Evolutionary conservation across 2,888 invertebrate genomes (phyloP), one percentile per base, ranked within the genome.

Genomic region (Eucera pruinosa): DNA sequence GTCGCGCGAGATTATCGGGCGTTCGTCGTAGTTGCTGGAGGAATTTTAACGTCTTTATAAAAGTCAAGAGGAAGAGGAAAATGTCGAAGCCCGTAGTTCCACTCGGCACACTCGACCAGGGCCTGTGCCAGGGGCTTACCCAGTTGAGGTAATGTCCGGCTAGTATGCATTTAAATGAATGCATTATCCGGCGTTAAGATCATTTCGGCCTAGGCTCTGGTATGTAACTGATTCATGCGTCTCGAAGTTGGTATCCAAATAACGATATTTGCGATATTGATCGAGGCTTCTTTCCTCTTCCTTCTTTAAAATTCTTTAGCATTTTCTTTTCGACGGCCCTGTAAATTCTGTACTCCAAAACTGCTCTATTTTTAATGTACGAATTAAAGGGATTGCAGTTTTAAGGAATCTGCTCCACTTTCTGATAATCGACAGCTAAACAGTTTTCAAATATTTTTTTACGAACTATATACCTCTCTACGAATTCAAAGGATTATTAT

Each of bases 141-240:
- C 52, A 55, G 66, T 77, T 87, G 84, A 87, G 83, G 77, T 85
- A 87, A 90, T 87, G 86, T 85, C 78, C 84, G 83, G 84, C 88
- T 87, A 90, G 90, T 89, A 91, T 91, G 91, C 91, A 91, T 91
- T 91, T 91, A 91, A 91, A 91, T 87, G 87, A 88, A 84, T 87
- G 86, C 87, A 88, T 89, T 89, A 89, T 86, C 86, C 83, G 23
- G 58, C 76, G 66, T 78, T 78, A 81, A 74, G 81, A 82, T 72
- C 78, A 67, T 82, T 85, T 70, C 47, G 62, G 62, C 64, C 48
- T 54, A 23, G 48, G 43, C 45, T 57, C 20, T 55, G 41, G 15
- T 43, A n/a, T 50, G 43, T 68, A 76, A 77, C 72, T 80, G 82
- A 84, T 82, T 84, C 68, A 82, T 75, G 78, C 23, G 68, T 30